These are phyloP conservation scores for Drosophila niveifrons DNA, from an alignment of 2,888 invertebrate species.

Conservation along the genomic window DNA sequence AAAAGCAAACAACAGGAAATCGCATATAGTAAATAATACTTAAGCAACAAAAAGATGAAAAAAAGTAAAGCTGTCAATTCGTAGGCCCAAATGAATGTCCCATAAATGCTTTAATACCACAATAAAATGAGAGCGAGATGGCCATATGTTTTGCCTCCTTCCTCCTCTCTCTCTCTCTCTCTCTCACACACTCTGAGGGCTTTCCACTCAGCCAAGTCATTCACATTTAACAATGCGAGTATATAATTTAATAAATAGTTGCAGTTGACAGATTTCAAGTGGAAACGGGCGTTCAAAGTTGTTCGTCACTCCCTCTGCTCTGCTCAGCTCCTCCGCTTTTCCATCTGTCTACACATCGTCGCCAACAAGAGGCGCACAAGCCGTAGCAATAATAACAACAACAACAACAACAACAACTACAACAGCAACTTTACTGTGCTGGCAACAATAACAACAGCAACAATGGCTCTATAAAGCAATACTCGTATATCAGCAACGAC, in stretches of 20 bases:
- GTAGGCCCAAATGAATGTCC: slow-evolving; percentile 27
- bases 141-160: not conserved
- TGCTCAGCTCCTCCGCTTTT: not conserved
- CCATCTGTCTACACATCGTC: slow-evolving; percentile 35
- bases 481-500: slow-evolving; percentile 52
- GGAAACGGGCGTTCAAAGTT: slow-evolving; percentile 45
- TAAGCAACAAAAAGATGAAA: not conserved
- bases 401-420: slow-evolving; percentile 1
- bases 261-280: slow-evolving; percentile 82
- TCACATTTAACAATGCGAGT: slow-evolving; percentile 70
- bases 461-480: slow-evolving; percentile 50
- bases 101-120: slow-evolving; percentile 29
- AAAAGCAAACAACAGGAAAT: slow-evolving; percentile 38
- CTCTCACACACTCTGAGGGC: slow-evolving; percentile 8
- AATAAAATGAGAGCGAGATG: not conserved
- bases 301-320: slow-evolving; percentile 34
- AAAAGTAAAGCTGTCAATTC: slow-evolving; percentile 31
- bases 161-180: not conserved
- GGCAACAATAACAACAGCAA: slow-evolving; percentile 42
- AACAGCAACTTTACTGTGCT: slow-evolving; percentile 10
- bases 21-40: slow-evolving; percentile 41
- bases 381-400: slow-evolving; percentile 19
- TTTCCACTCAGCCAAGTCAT: slow-evolving; percentile 45
- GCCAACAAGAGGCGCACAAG: slow-evolving; percentile 37
- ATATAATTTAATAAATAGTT: slow-evolving; percentile 80